Evolutionary conservation across 2,888 invertebrate species (phyloP).

Genomic region (Xestoiulus laeticollis): DNA sequence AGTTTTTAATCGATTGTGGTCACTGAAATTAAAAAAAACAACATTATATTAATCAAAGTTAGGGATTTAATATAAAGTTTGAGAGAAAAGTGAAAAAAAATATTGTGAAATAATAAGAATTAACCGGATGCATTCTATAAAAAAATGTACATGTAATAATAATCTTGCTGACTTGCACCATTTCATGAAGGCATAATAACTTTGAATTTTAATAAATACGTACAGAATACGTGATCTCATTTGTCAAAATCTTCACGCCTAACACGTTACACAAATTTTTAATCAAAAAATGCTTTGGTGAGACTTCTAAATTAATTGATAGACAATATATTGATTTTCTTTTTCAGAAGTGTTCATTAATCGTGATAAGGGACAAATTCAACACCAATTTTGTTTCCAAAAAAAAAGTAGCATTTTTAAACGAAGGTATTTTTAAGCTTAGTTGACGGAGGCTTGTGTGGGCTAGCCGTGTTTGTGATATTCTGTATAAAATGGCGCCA

Average conservation of each 20-base stretch:
- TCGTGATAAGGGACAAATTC: not conserved
- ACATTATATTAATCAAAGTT: not conserved
- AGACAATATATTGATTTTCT: not conserved
- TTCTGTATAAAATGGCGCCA: too few relatives aligned
- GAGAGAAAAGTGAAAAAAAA: too few relatives aligned
- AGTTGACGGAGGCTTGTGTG: too few relatives aligned
- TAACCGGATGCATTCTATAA: not conserved
- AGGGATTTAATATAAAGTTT: too few relatives aligned
- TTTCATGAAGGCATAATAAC: not conserved
- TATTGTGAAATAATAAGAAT: too few relatives aligned
- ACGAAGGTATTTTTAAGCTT: not conserved
- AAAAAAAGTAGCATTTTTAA: not conserved
- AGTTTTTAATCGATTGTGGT: not conserved
- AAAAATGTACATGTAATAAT: not conserved
- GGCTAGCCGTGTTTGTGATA: too few relatives aligned
- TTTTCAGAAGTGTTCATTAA: not conserved
- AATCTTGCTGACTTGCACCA: not conserved
- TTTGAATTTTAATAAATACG: constrained; percentile 18
- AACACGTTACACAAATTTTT: not conserved
- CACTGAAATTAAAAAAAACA: not conserved
- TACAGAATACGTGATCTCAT: not conserved
- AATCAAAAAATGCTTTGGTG: not conserved
- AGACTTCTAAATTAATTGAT: not conserved
- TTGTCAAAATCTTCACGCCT: not conserved
- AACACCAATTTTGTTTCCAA: not conserved